Conservation (phyloP, 2,797 vertebrate species). For the Pogonophryne albipinna region DNA sequence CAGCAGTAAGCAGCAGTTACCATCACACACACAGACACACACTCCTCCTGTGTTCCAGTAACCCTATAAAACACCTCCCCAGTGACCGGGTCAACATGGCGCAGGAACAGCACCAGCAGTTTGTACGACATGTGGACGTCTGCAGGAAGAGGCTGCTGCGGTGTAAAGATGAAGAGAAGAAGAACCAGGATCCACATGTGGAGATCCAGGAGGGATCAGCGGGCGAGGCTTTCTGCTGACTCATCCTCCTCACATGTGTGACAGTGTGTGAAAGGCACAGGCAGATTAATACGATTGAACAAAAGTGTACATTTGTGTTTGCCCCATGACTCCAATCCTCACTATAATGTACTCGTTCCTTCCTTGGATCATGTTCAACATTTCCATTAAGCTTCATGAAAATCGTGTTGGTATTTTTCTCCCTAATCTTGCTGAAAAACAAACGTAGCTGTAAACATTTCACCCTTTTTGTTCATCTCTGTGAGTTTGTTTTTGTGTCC, state of each 20-base stretch:
- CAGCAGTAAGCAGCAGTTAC: too few species aligned
- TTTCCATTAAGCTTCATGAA: too few species aligned
- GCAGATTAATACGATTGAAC: background rate
- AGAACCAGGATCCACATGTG: slow-evolving; percentile 34
- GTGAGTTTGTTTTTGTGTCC: too few species aligned
- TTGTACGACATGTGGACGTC: slow-evolving; percentile 37
- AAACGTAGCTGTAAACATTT: too few species aligned
- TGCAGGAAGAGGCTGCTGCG: slow-evolving; percentile 51
- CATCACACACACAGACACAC: background rate
- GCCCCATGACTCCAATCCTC: too few species aligned
- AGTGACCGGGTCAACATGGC: slow-evolving; percentile 4
- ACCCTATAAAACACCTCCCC: slow-evolving; percentile 46
- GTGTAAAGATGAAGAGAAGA: slow-evolving; percentile 57
- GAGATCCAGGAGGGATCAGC: slow-evolving; percentile 13
- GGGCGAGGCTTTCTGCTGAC: slow-evolving; percentile 37
- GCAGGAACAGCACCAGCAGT: slow-evolving; percentile 6
- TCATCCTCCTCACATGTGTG: slow-evolving; percentile 37
- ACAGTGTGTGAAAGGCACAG: background rate
- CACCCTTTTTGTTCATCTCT: too few species aligned
- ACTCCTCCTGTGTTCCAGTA: slow-evolving; percentile 46
- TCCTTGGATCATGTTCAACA: too few species aligned
- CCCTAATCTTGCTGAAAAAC: too few species aligned
- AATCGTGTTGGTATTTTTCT: too few species aligned
- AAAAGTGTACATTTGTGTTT: too few species aligned
- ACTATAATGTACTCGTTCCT: too few species aligned